Evolutionary conservation across 2,888 invertebrate species (phyloP), one percentile per base, ranked within the genome.

Genomic region (Belgica antarctica): DNA sequence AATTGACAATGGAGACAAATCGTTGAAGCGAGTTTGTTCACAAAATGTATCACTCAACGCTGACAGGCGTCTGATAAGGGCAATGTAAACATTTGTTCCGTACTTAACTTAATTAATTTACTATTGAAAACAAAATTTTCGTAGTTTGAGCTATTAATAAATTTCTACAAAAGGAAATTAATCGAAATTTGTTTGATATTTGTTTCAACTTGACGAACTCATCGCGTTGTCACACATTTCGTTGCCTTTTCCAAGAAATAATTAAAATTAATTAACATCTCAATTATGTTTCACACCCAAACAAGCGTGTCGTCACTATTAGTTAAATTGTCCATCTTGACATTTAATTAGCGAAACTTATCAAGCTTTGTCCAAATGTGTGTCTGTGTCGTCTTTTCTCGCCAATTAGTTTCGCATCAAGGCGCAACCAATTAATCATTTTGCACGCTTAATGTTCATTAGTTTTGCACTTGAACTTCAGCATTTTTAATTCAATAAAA

Each of bases 391-490:
- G 12, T 52, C 22, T 52, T 52, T 52, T 8, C 61, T 61, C 31
- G 31, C 31, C 17, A 41, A 63, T 63, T 36, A 5, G 24, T n/a
- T 63, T 36, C 36, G 63, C 36, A 41, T 19, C 63, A 31, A 63
- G 36, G n/a, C 24, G 41, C 63, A n/a, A n/a, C 63, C 8, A 63
- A 63, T 63, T 41, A 63, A 63, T 24, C 31, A 62, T 31, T 62
- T 62, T 25, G 19, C 22, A 17, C 17, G 19, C 24, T 5, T n/a
- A 28, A 25, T 7, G 12, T 31, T 19, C 28, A 15, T 27, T 27
- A 27, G 15, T 61, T 59, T 15, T 61, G 25, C 61, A 63, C 63
- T 63, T 63, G 63, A 63, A 63, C 63, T 63, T 63, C 63, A 63
- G n/a, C 17, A 22, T 22, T 52, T 52, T 52, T 41, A 41, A 41